Evolutionary conservation across 2,888 invertebrate genomes (phyloP), one percentile per base, ranked within the genome.

Genomic region (Drosophila buzzatii): DNA sequence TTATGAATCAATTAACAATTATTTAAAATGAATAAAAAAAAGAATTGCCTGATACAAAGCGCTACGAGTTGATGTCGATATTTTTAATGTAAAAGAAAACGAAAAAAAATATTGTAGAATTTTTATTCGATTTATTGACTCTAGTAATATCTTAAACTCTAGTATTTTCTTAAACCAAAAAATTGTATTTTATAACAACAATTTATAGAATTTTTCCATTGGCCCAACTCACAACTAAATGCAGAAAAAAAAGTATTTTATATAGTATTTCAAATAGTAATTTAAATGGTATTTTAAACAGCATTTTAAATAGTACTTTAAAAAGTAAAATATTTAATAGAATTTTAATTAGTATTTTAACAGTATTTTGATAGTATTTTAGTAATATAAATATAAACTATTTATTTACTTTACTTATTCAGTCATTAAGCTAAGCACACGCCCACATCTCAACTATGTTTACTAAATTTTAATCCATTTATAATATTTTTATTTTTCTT

Each of bases 21-120:
- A 10, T 27, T 33, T 41, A 37, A 61, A 63, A 73, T 73, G 33
- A 58, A 35, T 16, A 44, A 58, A 35, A 12, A 23, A 45, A 35
- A 12, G 37, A 33, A 23, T 56, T 37, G 58, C 47, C 59, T 47
- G 12, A 39, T 12, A 39, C 20, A 23, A 10, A 57, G 18, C n/a
- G n/a, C 7, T 49, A 18, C 1, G 7, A n/a, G 6, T 2, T 1
- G 3, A 7, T 7, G 3, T n/a, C n/a, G n/a, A 41, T 7, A 39
- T 16, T 7, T 39, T 2, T 1, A 16, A 5, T 37, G 16, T 39
- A 8, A n/a, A n/a, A 7, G 8, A 39, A 6, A 37, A 27, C 1
- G 27, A 1, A 1, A 27, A 27, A 0, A 27, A 27, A 27, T 27
- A 27, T 27, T 27, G 5, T 27, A 5, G 27, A 27, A 27, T 27